Conservation (phyloP, 1,140 invertebrate genomes). For the Zaprionus davidi region DNA sequence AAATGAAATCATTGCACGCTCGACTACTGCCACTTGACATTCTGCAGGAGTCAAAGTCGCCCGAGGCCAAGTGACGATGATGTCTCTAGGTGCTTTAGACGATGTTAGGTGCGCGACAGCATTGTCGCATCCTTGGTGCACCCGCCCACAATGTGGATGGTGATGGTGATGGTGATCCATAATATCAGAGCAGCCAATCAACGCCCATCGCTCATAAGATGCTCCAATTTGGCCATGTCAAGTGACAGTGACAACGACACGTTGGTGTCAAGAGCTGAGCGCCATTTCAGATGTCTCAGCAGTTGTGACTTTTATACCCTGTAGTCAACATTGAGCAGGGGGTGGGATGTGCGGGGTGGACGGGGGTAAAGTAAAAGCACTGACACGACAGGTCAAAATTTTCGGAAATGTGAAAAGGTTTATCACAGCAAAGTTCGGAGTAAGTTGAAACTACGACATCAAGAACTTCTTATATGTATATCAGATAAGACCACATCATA, state of each 20-base stretch:
- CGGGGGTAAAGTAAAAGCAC: background rate
- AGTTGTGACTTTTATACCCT: conserved; percentile 35
- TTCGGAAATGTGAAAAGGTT: background rate
- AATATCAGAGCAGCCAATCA: conserved; percentile 65
- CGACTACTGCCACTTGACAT: conserved; percentile 52
- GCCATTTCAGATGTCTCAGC: conserved; percentile 44
- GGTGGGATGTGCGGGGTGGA: background rate
- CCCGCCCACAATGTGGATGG: background rate
- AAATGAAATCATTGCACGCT: conserved; percentile 51
- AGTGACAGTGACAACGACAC: conserved; percentile 77
- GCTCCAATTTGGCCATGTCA: conserved; percentile 74
- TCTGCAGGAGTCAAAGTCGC: conserved; percentile 38
- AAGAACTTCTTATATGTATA: too few species aligned
- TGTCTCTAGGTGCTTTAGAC: conserved; percentile 2
- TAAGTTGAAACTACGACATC: too few species aligned
- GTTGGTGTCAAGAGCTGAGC: conserved; percentile 53
- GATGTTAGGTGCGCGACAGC: background rate
- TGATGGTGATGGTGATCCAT: conserved; percentile 52
- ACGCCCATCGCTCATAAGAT: conserved; percentile 76
- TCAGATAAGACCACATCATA: too few species aligned
- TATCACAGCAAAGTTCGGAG: background rate
- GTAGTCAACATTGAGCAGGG: background rate
- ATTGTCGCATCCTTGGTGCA: background rate
- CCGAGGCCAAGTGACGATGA: conserved; percentile 13
- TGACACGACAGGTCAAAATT: background rate